Base-by-base conservation (phyloP, 2,888 invertebrate species). In the Melinaea menophilus region DNA sequence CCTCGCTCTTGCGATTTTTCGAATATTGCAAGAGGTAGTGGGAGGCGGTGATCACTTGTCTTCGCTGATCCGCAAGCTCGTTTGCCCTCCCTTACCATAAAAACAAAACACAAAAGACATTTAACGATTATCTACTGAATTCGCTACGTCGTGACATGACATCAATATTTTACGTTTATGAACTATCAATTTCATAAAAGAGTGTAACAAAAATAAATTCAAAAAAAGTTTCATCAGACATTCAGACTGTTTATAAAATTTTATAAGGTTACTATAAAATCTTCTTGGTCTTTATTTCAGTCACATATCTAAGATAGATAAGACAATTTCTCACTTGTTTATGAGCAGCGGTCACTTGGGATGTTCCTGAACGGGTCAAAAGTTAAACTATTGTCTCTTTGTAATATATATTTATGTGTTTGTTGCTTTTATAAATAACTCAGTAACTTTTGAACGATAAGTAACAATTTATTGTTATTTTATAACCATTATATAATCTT, bases 191-290 rank as follows among this genome's bases (percentile, higher is more conserved):
- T n/a, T 46, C 9, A 46, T 46, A 46, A 46, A 9, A 46, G 0
- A 22, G 22, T 22, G 46, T 46, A 46, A 46, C 46, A 46, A n/a
- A 46, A 11, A 9, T 46, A 46, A 46, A 46, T 11, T 70, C 72
- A 22, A 22, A 22, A 22, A 22, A 22, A 22, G 22, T 22, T 22
- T 22, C 22, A 22, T 22, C 22, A 22, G 22, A 22, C 22, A 22
- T 22, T 22, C 74, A 72, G 72, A 68, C 63, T 56, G 61, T 63
- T 58, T 61, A 66, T 61, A 54, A 57, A 55, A 41, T 66, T 66
- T 63, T 62, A 63, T 66, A 62, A 61, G 56, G 51, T 55, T 65
- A 58, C 56, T 59, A 63, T 66, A 66, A 66, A 66, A 59, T 66
- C 58, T 66, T 37, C 56, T 61, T 54, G 56, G 45, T 56, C 61